A percentile compares a stretch with the other conserved stretches of the same genome.
Evolutionary conservation across 2,113 vertebrate genomes (phyloP).

Genomic region (Ctenodactylus gundi): DNA sequence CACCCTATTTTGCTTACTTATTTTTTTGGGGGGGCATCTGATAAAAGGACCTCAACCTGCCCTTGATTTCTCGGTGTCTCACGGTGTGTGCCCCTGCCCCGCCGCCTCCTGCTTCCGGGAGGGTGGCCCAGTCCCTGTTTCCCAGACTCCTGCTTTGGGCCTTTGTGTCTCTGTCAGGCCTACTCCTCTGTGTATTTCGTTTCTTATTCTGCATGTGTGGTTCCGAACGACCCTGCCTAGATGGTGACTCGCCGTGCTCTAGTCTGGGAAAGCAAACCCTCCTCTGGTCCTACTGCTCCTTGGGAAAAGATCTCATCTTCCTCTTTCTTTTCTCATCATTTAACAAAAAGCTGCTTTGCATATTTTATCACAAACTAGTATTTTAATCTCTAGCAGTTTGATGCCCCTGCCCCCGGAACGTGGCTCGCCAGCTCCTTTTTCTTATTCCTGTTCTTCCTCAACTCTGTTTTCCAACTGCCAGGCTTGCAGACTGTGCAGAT

Average conservation of each 20-base stretch:
- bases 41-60: neutral
- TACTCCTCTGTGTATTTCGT: neutral
- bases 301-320: neutral
- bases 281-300: neutral
- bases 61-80: neutral
- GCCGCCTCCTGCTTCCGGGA: too few relatives aligned
- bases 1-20: neutral
- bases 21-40: neutral
- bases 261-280: neutral
- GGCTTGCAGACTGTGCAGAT: neutral
- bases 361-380: neutral
- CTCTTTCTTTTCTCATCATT: neutral
- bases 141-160: too few relatives aligned
- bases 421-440: neutral
- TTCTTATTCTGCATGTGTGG: neutral
- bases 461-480: neutral
- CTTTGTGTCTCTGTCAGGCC: neutral
- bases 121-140: too few relatives aligned
- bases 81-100: too few relatives aligned
- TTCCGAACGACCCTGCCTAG: neutral
- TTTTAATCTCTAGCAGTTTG: neutral
- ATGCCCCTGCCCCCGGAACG: neutral
- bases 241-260: neutral
- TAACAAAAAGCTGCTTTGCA: neutral
- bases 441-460: neutral